Evolutionary conservation across 2,797 vertebrate genomes (phyloP), one percentile per base, ranked within the genome.

Genomic region (Cyprinella venusta): DNA sequence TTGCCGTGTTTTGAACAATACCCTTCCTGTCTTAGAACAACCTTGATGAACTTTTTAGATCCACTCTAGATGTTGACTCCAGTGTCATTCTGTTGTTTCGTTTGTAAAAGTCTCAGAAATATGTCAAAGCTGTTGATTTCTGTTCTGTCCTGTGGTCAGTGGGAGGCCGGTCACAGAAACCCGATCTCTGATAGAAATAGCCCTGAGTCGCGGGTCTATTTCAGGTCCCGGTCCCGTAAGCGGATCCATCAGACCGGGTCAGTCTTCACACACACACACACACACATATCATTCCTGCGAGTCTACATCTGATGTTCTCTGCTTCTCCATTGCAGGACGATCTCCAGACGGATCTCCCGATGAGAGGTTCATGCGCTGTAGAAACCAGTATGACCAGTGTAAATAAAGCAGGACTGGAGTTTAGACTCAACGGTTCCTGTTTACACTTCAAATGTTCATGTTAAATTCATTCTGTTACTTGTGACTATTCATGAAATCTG

Each of bases 121-220:
- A 4, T 42, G 13, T 16, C 8, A 63, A 63, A 0, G 1, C 13
- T 5, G 8, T 9, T 26, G 56, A 24, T 9, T 40, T 21, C 10
- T 67, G 9, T 70, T 15, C 42, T 13, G 18, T 13, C 48, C 40
- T 1, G 56, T 16, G n/a, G 78, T 33, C 7, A 18, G 65, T 76
- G 56, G 59, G 33, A 33, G 40, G 24, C 16, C 8, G 67, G 18
- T 9, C 74, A 89, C 88, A 90, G 94, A 92, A 94, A 94, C 91
- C 61, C 86, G 93, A 95, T 94, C 92, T 2, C 88, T 65, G 86
- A 88, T 94, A 94, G 92, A 94, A 95, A 95, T 95, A 95, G 92
- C 10, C 68, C 13, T 26, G 68, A 24, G 86, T 89, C 91, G 91
- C 88, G 89, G 88, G 88, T 48, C 93, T 94, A 94, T 93, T 94